Evolutionary conservation across 2,113 vertebrate genomes (phyloP).

Genomic region (Pantherophis guttatus): DNA sequence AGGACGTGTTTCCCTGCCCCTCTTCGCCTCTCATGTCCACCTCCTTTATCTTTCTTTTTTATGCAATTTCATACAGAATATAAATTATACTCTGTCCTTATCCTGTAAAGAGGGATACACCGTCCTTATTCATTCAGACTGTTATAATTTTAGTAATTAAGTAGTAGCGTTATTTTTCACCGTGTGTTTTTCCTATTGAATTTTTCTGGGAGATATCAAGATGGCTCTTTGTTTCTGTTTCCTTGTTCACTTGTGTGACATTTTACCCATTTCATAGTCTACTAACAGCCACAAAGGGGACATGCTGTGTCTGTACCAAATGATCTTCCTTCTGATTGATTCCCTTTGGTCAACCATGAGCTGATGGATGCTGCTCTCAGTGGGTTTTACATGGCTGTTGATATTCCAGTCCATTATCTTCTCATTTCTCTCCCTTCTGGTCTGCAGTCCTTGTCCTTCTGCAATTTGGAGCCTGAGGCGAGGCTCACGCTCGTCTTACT

Average conservation of each 20-base stretch:
- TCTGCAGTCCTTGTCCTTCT: neutral
- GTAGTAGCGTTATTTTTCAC: neutral
- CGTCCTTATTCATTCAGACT: neutral
- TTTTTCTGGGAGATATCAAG: neutral
- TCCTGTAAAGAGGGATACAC: neutral
- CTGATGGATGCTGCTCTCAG: neutral
- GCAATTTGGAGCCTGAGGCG: neutral
- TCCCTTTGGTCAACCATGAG: neutral
- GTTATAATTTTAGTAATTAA: neutral
- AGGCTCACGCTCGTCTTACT: neutral
- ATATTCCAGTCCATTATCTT: neutral
- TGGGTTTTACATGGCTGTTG: neutral
- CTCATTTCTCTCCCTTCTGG: neutral
- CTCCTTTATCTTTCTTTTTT: neutral
- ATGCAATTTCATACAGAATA: neutral
- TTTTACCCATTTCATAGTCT: neutral
- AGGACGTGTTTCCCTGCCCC: neutral
- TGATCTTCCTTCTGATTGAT: neutral
- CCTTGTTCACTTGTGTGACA: neutral
- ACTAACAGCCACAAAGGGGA: neutral
- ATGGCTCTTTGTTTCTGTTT: neutral
- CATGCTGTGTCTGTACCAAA: neutral
- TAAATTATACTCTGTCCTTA: neutral
- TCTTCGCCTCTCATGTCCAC: neutral
- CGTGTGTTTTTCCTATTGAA: neutral